Base-by-base conservation (phyloP, 2,797 vertebrate genomes). In the Esox masquinongy region DNA sequence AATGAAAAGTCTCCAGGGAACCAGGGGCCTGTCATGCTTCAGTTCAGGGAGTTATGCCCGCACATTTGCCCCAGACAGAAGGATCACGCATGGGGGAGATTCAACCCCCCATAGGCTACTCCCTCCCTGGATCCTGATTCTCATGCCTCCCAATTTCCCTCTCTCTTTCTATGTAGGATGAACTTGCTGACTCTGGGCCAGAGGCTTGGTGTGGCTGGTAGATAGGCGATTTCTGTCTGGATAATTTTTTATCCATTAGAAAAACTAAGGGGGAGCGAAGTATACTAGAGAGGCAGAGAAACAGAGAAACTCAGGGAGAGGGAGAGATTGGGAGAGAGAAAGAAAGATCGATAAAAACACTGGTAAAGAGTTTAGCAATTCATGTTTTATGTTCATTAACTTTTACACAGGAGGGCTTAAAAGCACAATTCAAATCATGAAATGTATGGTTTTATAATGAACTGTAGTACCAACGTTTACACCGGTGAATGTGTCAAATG, bases 1-100 rank as follows among this genome's bases (percentile, higher is more conserved):
- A 93, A 94, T 93, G 93, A 94, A 94, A 93, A 91, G 93, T 72
- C 92, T 92, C 93, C 89, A 85, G 91, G 90, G 92, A 91, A 87
- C n/a, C 53, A 79, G 70, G 39, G 49, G 49, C 49, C 88, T 93
- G 92, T 93, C 92, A 90, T 86, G 89, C 90, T 90, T 91, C 85
- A 91, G 86, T 59, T 91, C 85, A 90, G 86, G 91, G 89, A 94
- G 93, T 92, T 94, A 94, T 91, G 68, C 49, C 69, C 51, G 49
- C 70, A n/a, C 50, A 11, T 4, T 24, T 22, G 70, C 19, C 8
- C n/a, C 34, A 43, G 67, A 22, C 63, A 66, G 63, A 66, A 66
- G 63, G 63, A 66, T 24, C 63, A 66, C 5, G 63, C 24, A 26
- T 15, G 24, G 63, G 63, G 24, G 14, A 64, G 26, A 64, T 64